Percentiles rank a stretch among this genome's conserved stretches.
phyloP scores from a whole-genome alignment of 2,888 invertebrate species.

The Hyppa rectilinea region DNA sequence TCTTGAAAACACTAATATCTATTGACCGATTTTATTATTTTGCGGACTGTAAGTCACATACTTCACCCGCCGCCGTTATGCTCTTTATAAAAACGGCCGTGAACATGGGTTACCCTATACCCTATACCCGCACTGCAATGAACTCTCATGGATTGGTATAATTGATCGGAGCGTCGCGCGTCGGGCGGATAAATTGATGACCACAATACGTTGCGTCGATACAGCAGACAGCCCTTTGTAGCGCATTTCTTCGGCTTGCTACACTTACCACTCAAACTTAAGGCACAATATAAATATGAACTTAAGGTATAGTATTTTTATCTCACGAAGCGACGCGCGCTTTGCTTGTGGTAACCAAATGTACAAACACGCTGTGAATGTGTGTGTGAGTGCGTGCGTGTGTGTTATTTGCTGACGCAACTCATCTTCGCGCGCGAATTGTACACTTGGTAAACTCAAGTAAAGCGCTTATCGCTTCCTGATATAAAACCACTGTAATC shows the following conservation, averaged over 20 bases:
- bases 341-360: no score
- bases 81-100: constrained; percentile 6
- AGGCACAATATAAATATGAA: no score
- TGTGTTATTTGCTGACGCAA: no score
- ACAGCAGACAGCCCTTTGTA: background rate
- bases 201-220: background rate
- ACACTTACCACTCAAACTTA: background rate
- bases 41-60: background rate
- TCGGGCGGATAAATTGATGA: constrained; percentile 16
- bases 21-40: background rate
- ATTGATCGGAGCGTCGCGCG: constrained; percentile 9
- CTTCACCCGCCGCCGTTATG: background rate
- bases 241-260: background rate
- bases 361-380: no score
- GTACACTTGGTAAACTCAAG: no score
- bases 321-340: no score
- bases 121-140: constrained; percentile 5
- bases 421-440: no score
- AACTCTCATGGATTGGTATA: constrained; percentile 2
- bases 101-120: background rate
- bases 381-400: no score
- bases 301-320: no score
- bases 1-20: background rate
- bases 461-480: no score
- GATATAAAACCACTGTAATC: no score